Evolutionary conservation across 2,797 vertebrate genomes (phyloP).

Genomic region (Gadopsis bispinosus): DNA sequence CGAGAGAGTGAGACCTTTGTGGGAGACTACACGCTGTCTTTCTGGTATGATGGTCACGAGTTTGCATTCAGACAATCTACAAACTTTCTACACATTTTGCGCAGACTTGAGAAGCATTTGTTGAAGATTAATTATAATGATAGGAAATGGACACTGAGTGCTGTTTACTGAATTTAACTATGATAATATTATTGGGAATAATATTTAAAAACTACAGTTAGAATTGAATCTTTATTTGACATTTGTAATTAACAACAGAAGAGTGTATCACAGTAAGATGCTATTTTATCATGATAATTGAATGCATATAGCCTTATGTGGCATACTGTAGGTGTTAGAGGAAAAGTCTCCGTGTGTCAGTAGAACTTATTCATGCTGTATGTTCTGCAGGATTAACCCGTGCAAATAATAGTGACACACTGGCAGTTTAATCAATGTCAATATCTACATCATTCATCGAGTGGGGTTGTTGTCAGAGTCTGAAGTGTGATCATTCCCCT

Average conservation of each 20-base stretch:
- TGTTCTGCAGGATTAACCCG: background rate
- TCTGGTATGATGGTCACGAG: conserved; percentile 86
- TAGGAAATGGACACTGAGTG: background rate
- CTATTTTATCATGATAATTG: background rate
- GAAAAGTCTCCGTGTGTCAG: background rate
- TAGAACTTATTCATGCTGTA: background rate
- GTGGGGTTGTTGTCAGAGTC: conserved; percentile 33
- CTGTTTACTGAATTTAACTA: background rate
- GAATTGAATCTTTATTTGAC: background rate
- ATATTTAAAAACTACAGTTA: background rate
- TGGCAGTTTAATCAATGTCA: conserved; percentile 39
- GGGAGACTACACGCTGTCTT: conserved; percentile 98
- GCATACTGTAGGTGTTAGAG: background rate
- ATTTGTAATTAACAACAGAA: background rate
- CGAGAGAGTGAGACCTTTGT: conserved; percentile 98
- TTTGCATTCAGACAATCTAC: background rate
- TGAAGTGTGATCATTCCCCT: conserved; percentile 15
- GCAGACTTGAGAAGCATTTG: background rate
- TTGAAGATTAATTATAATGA: background rate
- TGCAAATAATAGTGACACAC: conserved; percentile 8
- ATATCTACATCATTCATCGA: conserved; percentile 29
- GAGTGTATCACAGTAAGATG: background rate
- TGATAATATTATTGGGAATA: background rate
- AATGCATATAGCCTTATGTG: background rate
- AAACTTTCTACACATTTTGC: background rate